Evolutionary conservation across 2,113 vertebrate species (phyloP).

Genomic region (Sebastes fasciatus): DNA sequence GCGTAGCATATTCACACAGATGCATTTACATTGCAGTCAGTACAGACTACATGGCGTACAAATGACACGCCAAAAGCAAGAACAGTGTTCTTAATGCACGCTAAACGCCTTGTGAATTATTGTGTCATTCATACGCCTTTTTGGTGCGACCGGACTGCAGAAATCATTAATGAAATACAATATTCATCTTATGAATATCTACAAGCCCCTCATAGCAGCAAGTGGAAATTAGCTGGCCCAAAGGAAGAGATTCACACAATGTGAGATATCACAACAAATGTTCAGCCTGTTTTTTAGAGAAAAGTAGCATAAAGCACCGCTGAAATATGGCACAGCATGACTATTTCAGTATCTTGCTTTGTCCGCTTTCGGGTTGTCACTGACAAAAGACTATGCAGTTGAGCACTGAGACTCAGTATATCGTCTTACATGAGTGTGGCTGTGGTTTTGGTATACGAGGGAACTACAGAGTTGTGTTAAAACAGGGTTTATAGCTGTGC

Average conservation of each 20-base stretch:
- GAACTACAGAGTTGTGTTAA: neutral
- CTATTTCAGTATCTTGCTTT: slow-evolving; percentile 10
- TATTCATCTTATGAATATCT: slow-evolving; percentile 37
- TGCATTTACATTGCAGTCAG: too few species aligned
- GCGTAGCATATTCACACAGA: too few species aligned
- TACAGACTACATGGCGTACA: too few species aligned
- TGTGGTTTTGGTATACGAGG: neutral
- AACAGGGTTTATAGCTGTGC: neutral
- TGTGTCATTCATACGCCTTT: too few species aligned
- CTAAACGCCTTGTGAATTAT: too few species aligned
- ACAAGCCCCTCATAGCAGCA: slow-evolving; percentile 15
- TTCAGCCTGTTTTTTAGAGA: slow-evolving; percentile 7
- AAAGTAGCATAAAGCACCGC: slow-evolving; percentile 4
- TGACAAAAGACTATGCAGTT: neutral
- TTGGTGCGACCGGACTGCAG: neutral
- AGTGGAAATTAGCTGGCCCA: slow-evolving; percentile 31
- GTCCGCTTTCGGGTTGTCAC: slow-evolving; percentile 13
- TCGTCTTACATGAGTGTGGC: neutral
- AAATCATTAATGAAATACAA: slow-evolving; percentile 20
- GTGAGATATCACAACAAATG: slow-evolving; percentile 6
- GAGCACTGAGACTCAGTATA: slow-evolving; percentile 9
- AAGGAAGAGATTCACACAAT: slow-evolving; percentile 33
- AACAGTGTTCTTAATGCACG: too few species aligned
- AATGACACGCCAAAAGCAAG: too few species aligned
- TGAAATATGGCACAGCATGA: slow-evolving; percentile 17